A percentile compares a stretch with the other conserved stretches of the same genome.
Evolutionary conservation across 2,888 invertebrate species (phyloP).

Genomic region (Lasioglossum pauxillum): DNA sequence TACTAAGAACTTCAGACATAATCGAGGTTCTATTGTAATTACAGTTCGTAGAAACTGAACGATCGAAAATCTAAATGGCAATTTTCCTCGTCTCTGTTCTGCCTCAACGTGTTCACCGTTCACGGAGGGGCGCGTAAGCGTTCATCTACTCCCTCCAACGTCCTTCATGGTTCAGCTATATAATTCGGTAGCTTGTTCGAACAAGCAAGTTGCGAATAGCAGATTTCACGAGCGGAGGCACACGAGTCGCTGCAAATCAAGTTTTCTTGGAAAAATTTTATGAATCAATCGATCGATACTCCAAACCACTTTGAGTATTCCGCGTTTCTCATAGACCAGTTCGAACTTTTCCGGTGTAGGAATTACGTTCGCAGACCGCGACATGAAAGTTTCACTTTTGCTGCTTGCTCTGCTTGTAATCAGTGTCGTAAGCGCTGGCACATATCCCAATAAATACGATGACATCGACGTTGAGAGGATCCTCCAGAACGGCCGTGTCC

Average conservation of each 20-base stretch:
- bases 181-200: constrained; percentile 48
- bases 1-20: no score
- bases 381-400: constrained; percentile 69
- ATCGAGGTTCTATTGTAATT: neutral
- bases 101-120: constrained; percentile 11
- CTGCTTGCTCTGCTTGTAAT: constrained; percentile 69
- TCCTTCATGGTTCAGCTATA: constrained; percentile 43
- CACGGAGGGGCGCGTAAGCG: constrained; percentile 12
- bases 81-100: neutral
- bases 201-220: constrained; percentile 35
- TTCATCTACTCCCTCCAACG: constrained; percentile 52
- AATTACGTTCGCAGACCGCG: constrained; percentile 1
- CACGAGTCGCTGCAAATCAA: neutral
- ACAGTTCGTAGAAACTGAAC: neutral
- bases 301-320: neutral
- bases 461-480: constrained; percentile 87
- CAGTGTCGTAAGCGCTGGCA: constrained; percentile 65
- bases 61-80: neutral
- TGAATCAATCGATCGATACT: neutral
- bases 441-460: constrained; percentile 86
- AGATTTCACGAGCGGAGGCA: constrained; percentile 28
- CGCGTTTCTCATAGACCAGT: neutral
- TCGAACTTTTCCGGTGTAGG: neutral
- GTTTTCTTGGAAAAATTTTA: neutral
- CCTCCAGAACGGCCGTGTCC: constrained; percentile 86